Conservation (phyloP, 2,797 vertebrate species). For the Thunnus albacares region DNA sequence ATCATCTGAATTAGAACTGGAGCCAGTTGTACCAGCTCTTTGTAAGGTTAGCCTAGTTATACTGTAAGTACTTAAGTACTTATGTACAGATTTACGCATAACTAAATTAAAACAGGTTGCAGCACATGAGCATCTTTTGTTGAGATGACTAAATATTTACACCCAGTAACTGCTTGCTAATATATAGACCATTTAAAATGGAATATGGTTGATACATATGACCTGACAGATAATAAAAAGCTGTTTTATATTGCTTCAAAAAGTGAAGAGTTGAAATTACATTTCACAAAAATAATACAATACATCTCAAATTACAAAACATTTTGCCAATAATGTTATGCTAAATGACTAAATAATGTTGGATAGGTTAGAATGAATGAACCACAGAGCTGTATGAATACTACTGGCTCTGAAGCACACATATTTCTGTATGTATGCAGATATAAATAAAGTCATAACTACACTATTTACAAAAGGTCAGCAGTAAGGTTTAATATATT, state of each 20-base stretch:
- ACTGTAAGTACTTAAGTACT: not conserved
- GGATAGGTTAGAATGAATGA: not conserved
- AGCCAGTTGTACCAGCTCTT: not conserved
- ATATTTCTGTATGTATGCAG: not conserved
- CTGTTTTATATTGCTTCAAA: not conserved
- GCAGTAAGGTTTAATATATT: too few relatives aligned
- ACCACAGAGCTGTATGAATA: too few relatives aligned
- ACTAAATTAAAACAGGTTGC: too few relatives aligned
- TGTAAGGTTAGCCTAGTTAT: not conserved
- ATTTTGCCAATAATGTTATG: not conserved
- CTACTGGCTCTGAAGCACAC: not conserved
- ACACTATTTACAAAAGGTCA: too few relatives aligned
- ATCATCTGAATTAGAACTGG: not conserved
- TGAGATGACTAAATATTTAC: too few relatives aligned
- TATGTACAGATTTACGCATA: not conserved
- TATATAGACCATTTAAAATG: not conserved
- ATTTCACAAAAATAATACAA: not conserved
- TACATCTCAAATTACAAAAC: not conserved
- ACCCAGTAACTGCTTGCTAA: too few relatives aligned
- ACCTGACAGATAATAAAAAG: not conserved
- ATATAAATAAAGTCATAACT: not conserved
- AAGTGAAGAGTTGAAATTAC: not conserved
- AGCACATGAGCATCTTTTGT: too few relatives aligned
- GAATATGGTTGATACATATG: too few relatives aligned
- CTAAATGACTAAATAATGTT: not conserved